Evolutionary conservation across 2,797 vertebrate genomes (phyloP), one percentile per base, ranked within the genome.

Genomic region (Sphaeramia orbicularis): DNA sequence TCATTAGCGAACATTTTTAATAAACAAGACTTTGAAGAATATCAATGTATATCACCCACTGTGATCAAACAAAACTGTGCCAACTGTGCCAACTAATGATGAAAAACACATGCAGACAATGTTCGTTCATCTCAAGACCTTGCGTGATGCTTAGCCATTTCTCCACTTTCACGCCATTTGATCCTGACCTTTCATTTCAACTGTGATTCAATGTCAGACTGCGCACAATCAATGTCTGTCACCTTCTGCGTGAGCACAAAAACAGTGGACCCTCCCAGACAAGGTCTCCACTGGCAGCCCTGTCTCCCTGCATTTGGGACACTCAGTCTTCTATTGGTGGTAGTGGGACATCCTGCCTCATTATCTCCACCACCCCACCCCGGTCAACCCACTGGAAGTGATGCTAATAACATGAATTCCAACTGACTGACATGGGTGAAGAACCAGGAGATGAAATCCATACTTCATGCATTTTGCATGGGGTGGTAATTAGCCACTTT

Each of bases 381-480:
- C 40, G 24, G 49, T 70, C 55, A 36, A 80, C 86, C 61, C 72
- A 50, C 61, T 89, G 85, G 75, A 90, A 90, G 80, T 65, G 72
- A 90, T 89, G 89, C 84, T 88, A 90, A 92, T 90, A 91, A 85
- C 80, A 80, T 80, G 77, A 87, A 84, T 81, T 81, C 69, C 65
- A 84, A 85, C 71, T 83, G 80, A 82, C 78, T 86, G 86, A 88
- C 88, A 87, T 74, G 87, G 81, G 62, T 83, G 81, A 89, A 71
- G 81, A 88, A 80, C 78, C 85, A 69, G 74, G 82, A 89, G 84
- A 91, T 91, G 85, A 92, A 92, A 92, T 93, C 91, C 84, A 93
- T 92, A 91, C 88, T 91, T 93, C 87, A 94, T 93, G 87, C 84
- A 91, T 92, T 92, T 93, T 91, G 76, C 87, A 93, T 93, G 82